phyloP scores from a whole-genome alignment of 2,797 vertebrate species.

The Melanotaenia pygmaea region DNA sequence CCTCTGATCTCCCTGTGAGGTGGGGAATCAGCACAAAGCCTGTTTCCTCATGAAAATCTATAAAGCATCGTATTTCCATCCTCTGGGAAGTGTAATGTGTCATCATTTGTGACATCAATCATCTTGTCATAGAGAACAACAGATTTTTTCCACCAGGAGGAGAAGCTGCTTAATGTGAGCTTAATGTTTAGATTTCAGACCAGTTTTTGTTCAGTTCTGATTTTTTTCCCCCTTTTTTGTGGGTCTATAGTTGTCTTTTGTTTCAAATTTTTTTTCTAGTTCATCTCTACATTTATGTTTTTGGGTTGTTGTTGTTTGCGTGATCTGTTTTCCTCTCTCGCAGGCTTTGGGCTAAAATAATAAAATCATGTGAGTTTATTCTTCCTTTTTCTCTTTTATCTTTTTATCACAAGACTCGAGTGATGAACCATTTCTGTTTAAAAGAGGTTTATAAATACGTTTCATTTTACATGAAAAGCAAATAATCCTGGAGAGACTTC shows the following conservation, averaged over 20 bases:
- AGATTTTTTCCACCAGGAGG: background rate
- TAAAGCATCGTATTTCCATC: constrained; percentile 40
- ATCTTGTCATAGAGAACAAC: background rate
- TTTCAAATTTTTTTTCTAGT: background rate
- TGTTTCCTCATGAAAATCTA: constrained; percentile 33
- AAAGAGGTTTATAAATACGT: constrained; percentile 8
- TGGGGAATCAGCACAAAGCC: background rate
- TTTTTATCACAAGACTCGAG: constrained; percentile 1
- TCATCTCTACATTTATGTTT: background rate
- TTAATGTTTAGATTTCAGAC: no score
- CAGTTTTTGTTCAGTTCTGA: no score
- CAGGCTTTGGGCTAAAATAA: constrained; percentile 8
- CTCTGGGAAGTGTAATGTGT: constrained; percentile 34
- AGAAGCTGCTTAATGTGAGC: background rate
- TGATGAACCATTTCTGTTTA: background rate
- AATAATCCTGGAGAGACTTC: background rate
- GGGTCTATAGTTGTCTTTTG: no score
- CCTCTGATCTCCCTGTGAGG: constrained; percentile 35
- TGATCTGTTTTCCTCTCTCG: constrained; percentile 6
- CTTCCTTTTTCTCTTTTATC: background rate
- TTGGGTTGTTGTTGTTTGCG: constrained; percentile 11
- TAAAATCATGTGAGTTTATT: background rate
- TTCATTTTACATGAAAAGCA: constrained; percentile 16
- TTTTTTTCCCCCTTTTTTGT: no score
- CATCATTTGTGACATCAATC: constrained; percentile 56